Evolutionary conservation across 2,888 invertebrate genomes (phyloP), one percentile per base, ranked within the genome.

Genomic region (Koerneria pararmatus): DNA sequence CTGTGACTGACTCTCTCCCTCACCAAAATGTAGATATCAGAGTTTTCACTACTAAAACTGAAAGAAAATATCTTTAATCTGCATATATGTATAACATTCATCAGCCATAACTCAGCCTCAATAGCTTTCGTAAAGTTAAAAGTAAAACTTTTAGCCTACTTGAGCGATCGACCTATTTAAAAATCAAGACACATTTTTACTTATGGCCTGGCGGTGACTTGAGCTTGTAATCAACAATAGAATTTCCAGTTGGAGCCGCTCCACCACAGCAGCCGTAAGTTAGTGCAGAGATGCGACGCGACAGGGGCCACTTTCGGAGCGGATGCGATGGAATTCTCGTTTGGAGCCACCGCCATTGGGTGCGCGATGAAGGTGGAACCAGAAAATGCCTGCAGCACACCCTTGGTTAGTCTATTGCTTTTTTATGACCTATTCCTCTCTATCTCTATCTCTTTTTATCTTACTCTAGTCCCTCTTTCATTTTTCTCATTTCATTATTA

Each of bases 251-350:
- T 62, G 34, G 62, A 62, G 24, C 62, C 62, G 8, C 35, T 46
- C 1, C 34, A 37, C 19, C 35, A 53, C 27, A 53, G 62, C 22
- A 22, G 51, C 19, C 22, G 62, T 19, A 6, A 53, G 19, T 53
- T 53, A 24, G 72, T 79, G 24, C 67, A 71, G 34, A 67, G 74
- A 58, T 81, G 81, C 58, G 74, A 73, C 6, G 81, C 81, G 2
- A 79, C 77, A 5, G 82, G 79, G n/a, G 81, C 78, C 29, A 75
- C 72, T 48, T 81, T 81, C 67, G 81, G 81, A n/a, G 70, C 65
- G 8, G 78, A 79, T 49, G 70, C 80, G 2, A 53, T 78, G 24
- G 68, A 70, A 11, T 79, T 80, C 69, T 71, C 72, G 0, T 70
- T 73, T 46, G 51, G 66, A 0, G 65, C 68, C n/a, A 65, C 69